Percentiles rank a stretch among this genome's conserved stretches.
Conservation (phyloP, 2,888 invertebrate species). For the Plebejus argus region DNA sequence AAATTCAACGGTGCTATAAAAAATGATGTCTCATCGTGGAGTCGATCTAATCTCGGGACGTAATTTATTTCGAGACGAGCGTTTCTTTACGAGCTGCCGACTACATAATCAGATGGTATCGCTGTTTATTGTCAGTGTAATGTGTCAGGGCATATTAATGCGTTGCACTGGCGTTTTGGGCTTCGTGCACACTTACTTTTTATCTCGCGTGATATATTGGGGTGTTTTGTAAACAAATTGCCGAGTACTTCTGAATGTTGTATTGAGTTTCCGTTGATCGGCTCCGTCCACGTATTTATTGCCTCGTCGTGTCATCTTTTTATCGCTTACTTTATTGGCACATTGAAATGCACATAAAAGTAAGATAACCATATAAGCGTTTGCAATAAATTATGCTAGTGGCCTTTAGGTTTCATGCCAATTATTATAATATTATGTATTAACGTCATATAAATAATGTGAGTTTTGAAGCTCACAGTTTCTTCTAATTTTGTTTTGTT, state of each 20-base stretch:
- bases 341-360: constrained; percentile 19
- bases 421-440: constrained; percentile 1
- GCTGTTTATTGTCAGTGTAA: constrained; percentile 46
- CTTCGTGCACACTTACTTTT: constrained; percentile 35
- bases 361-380: constrained; percentile 12
- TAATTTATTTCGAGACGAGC: constrained; percentile 42
- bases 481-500: not conserved
- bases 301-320: constrained; percentile 23
- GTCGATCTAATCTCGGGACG: constrained; percentile 40
- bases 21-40: constrained; percentile 34
- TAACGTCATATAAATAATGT: not conserved
- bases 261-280: constrained; percentile 15
- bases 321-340: constrained; percentile 26
- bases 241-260: constrained; percentile 14
- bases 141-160: constrained; percentile 44
- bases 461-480: not conserved
- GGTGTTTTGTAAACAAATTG: constrained; percentile 22
- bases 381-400: constrained; percentile 11
- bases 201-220: constrained; percentile 25
- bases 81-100: constrained; percentile 42
- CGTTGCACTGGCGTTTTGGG: constrained; percentile 39
- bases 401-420: constrained; percentile 14
- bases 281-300: constrained; percentile 22
- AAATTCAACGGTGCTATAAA: constrained; percentile 33
- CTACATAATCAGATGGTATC: constrained; percentile 45